Percentiles rank a stretch among this genome's conserved stretches.
phyloP scores from a whole-genome alignment of 2,888 invertebrate species.

The Agrenia bidenticulata region DNA sequence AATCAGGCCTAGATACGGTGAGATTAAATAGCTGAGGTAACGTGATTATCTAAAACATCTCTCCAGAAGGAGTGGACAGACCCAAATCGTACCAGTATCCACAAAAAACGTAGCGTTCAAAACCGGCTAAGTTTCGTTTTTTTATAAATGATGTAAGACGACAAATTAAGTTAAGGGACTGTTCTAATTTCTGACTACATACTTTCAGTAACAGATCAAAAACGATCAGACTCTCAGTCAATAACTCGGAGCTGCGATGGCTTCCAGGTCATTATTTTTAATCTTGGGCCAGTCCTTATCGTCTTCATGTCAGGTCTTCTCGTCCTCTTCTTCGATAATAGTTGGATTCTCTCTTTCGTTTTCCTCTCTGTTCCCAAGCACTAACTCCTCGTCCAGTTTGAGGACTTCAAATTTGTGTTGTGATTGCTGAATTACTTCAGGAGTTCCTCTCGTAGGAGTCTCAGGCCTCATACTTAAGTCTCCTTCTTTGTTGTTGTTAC shows the following conservation, averaged over 20 bases:
- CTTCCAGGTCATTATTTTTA: no score
- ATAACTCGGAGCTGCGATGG: background rate
- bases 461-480: slow-evolving; percentile 17
- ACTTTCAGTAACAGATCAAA: background rate
- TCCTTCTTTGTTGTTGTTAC: slow-evolving; percentile 20
- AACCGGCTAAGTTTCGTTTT: no score
- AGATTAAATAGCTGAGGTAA: no score
- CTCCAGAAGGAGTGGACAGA: no score
- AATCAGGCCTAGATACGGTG: no score
- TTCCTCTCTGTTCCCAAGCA: slow-evolving; percentile 34
- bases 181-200: no score
- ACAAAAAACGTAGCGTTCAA: no score
- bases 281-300: background rate
- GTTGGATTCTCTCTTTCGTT: slow-evolving; percentile 49
- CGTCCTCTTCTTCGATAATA: slow-evolving; percentile 51
- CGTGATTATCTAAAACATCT: no score
- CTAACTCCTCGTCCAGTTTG: slow-evolving; percentile 19
- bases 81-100: no score
- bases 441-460: slow-evolving; percentile 24
- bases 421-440: slow-evolving; percentile 17
- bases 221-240: background rate
- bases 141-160: no score
- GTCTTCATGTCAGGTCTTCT: slow-evolving; percentile 34
- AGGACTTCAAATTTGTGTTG: slow-evolving; percentile 21
- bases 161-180: no score